Evolutionary conservation across 2,888 invertebrate genomes (phyloP), one percentile per base, ranked within the genome.

Genomic region (Tubulanus polymorphus): DNA sequence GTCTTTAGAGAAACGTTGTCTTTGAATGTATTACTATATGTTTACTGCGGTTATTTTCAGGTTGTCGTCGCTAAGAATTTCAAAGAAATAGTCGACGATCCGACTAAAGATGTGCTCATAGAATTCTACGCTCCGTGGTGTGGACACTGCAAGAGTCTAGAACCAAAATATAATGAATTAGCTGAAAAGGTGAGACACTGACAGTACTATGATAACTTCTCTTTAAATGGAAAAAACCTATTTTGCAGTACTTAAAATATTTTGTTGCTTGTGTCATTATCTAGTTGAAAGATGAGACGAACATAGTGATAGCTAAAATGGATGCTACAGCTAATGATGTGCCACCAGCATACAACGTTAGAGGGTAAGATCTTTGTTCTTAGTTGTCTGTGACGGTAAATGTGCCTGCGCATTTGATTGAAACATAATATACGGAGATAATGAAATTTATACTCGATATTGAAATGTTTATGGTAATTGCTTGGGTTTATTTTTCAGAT

Each of bases 241-340:
- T 32, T 32, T 10, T n/a, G 10, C 10, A 32, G 35, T 32, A n/a
- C 35, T 12, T 32, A 32, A 32, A 32, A 32, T 12, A 32, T 32
- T n/a, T 32, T 32, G 35, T 32, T 12, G 35, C n/a, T 10, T 32
- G 35, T 20, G 28, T 52, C 28, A 30, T 47, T 59, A 73, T 73
- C 60, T 80, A 89, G 87, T 77, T 96, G 76, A 85, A 86, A 69
- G 83, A 87, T 65, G 97, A 97, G 81, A 85, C 89, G 29, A 75
- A 75, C 54, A 87, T 99, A 1, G 88, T 87, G 62, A 92, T 99
- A 70, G 91, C 95, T 1, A 99, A 99, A 81, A 91, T 99, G 84
- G 99, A 99, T 80, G 97, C 97, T 15, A 96, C 97, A 12, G 92
- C 93, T 63, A 99, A 99, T 79, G 99, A 99, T 84, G 96, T 96